These are phyloP conservation scores for Mimachlamys varia DNA, from an alignment of 2,888 invertebrate genomes.

Conservation along the genomic window DNA sequence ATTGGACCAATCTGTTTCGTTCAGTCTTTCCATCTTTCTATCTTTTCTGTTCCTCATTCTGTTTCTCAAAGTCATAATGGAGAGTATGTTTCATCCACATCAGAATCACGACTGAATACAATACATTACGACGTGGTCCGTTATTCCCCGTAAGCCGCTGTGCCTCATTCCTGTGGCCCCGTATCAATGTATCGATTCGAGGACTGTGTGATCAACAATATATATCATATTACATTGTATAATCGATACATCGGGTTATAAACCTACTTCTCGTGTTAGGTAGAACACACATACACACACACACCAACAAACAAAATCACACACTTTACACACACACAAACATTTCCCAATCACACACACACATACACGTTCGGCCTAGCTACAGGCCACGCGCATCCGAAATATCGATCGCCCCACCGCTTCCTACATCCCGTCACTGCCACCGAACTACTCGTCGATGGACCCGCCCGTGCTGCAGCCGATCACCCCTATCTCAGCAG, in stretches of 20 bases:
- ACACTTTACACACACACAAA: not conserved
- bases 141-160: not conserved
- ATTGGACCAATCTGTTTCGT: not conserved
- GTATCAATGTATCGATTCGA: not conserved
- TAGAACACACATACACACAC: not conserved
- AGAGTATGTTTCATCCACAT: too few species aligned
- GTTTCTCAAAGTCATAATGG: too few species aligned
- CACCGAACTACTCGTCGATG: not conserved
- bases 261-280: not conserved
- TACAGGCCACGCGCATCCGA: conserved; percentile 15
- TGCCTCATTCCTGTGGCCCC: not conserved
- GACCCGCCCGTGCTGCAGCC: not conserved
- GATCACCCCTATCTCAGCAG: conserved; percentile 7
- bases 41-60: not conserved
- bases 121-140: not conserved
- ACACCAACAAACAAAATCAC: not conserved
- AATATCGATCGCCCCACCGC: conserved; percentile 15
- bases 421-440: conserved; percentile 3
- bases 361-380: not conserved
- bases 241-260: not conserved
- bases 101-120: too few species aligned
- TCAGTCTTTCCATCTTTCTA: not conserved
- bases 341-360: not conserved
- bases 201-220: not conserved
- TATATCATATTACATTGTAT: not conserved